phyloP scores from a whole-genome alignment of 2,888 invertebrate genomes.

The Dryobotodes eremita region DNA sequence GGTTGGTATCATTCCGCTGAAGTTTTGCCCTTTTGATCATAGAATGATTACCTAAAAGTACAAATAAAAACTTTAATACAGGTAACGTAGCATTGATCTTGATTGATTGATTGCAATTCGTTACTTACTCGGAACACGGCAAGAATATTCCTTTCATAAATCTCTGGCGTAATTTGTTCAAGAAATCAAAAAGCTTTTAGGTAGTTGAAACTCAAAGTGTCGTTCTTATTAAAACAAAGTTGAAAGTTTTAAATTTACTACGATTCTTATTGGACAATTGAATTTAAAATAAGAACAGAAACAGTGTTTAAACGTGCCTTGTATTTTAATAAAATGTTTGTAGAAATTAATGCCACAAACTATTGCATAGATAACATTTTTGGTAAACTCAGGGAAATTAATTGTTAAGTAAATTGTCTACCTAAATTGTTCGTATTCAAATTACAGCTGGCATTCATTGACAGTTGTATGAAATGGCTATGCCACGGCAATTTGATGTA shows the following conservation, averaged over 20 bases:
- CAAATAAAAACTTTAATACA: background rate
- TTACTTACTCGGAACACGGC: background rate
- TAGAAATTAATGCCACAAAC: background rate
- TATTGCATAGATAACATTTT: background rate
- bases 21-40: background rate
- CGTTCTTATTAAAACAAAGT: slow-evolving; percentile 40
- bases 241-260: slow-evolving; percentile 16
- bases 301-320: slow-evolving; percentile 25
- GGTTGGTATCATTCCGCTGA: background rate
- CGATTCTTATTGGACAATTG: slow-evolving; percentile 8
- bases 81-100: background rate
- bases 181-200: slow-evolving; percentile 58
- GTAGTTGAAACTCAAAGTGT: slow-evolving; percentile 41
- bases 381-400: background rate
- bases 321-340: slow-evolving; percentile 25
- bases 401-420: background rate
- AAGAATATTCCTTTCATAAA: slow-evolving; percentile 26
- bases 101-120: slow-evolving; percentile 35
- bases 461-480: background rate
- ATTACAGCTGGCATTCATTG: background rate
- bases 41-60: background rate
- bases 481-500: background rate
- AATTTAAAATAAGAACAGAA: slow-evolving; percentile 42
- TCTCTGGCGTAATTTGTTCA: slow-evolving; percentile 31
- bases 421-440: background rate